Conservation (phyloP, 2,797 vertebrate genomes). For the Rousettus madagascariensis region DNA sequence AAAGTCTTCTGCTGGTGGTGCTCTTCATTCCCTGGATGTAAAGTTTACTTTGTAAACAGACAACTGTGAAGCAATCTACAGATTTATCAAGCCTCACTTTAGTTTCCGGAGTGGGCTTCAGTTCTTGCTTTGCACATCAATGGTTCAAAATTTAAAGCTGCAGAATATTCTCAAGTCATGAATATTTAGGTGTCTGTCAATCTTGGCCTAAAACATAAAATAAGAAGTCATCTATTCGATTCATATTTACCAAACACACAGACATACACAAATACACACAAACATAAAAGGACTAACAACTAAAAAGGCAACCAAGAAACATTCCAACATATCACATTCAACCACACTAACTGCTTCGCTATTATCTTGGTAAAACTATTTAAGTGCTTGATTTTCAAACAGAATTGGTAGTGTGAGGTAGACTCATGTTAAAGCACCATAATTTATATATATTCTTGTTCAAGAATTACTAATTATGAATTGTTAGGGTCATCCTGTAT, state of each 20-base stretch:
- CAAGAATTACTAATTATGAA: background rate
- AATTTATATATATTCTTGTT: conserved; percentile 18
- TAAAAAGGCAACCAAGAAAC: conserved; percentile 30
- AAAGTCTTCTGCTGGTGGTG: conserved; percentile 87
- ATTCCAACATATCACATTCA: conserved; percentile 39
- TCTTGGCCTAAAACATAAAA: conserved; percentile 91
- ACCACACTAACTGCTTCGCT: conserved; percentile 25
- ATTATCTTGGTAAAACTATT: background rate
- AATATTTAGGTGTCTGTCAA: conserved; percentile 89
- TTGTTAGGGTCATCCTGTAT: background rate
- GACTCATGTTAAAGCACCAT: background rate
- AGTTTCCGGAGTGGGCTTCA: conserved; percentile 86
- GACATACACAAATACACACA: conserved; percentile 38
- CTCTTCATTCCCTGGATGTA: conserved; percentile 86
- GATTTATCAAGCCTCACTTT: conserved; percentile 85
- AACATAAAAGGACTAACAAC: conserved; percentile 48
- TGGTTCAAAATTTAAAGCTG: conserved; percentile 88
- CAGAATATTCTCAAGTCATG: conserved; percentile 88
- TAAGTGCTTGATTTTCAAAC: background rate
- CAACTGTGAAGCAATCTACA: conserved; percentile 84
- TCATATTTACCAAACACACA: conserved; percentile 71
- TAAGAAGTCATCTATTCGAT: conserved; percentile 88
- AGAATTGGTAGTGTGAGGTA: background rate
- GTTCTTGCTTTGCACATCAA: conserved; percentile 88
- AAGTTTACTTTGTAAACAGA: conserved; percentile 90